Evolutionary conservation across 2,888 invertebrate genomes (phyloP), one percentile per base, ranked within the genome.

Genomic region (Cryptocheilus praepositus): DNA sequence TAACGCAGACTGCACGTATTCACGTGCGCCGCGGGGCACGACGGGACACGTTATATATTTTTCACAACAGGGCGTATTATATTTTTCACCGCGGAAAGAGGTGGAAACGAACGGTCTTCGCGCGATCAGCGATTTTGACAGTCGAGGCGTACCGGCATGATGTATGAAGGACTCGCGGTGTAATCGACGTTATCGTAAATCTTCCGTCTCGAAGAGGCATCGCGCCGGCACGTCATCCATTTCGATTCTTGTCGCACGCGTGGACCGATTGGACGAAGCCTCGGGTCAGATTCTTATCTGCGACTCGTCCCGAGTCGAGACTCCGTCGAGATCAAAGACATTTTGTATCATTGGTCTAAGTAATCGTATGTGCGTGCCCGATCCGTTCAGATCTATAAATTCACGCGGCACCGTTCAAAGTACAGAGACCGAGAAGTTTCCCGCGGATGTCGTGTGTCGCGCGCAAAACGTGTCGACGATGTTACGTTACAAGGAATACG

Each of bases 251-350:
- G 71, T 72, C 73, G 70, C 69, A 65, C 67, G 61, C 51, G 68
- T 58, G 63, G 59, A 22, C 60, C 62, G 71, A 74, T 71, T 62
- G 57, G 58, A 51, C 67, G 46, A 51, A 77, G 74, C 19, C 21
- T 72, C 67, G 79, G 84, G 82, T 83, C 80, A 83, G 84, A 84
- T 84, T 59, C 22, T 21, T 74, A 72, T 77, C 76, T 36, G 7
- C 11, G 36, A 36, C 36, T 36, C 36, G 36, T 36, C 65, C 0
- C 36, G 5, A 55, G 13, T 36, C 36, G 36, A 11, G 36, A 11
- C 36, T 11, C 13, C 4, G 36, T 11, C 36, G 36, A 36, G 1
- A 36, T 36, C 36, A 36, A 36, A 36, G 36, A 36, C 36, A 36
- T 36, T 36, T 36, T 36, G 36, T 36, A 11, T 7, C 36, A 11